phyloP scores from a whole-genome alignment of 2,888 invertebrate genomes.

The Tricholauxania praeusta region DNA sequence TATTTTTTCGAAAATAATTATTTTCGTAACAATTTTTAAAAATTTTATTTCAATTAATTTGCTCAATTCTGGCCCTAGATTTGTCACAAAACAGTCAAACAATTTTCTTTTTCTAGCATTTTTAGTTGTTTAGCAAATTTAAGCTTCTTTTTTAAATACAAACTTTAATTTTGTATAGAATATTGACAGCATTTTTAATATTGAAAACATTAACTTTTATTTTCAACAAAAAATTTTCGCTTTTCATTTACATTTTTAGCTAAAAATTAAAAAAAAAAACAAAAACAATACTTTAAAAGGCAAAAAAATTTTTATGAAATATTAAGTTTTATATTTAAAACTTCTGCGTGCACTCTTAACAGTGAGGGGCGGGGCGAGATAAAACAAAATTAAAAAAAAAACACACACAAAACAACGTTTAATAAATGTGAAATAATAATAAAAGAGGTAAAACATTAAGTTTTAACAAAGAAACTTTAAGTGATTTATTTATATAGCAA shows the following conservation, averaged over 20 bases:
- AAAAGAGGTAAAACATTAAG: slow-evolving; percentile 14
- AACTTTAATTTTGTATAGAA: background rate
- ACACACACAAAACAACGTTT: slow-evolving; percentile 25
- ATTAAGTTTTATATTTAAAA: slow-evolving; percentile 57
- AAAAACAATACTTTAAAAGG: background rate
- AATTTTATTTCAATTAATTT: too few species aligned
- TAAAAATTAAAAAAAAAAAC: too few species aligned
- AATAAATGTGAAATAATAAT: slow-evolving; percentile 48
- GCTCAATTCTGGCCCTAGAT: too few species aligned
- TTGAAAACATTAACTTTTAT: too few species aligned
- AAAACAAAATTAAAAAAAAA: slow-evolving; percentile 52
- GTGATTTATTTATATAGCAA: background rate
- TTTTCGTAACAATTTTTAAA: too few species aligned
- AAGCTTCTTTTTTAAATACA: slow-evolving; percentile 14
- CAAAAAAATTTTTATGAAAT: slow-evolving; percentile 47
- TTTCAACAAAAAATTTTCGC: too few species aligned
- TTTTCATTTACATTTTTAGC: too few species aligned
- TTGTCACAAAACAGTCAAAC: too few species aligned
- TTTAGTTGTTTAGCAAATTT: slow-evolving; percentile 5
- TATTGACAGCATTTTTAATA: too few species aligned
- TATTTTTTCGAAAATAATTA: too few species aligned
- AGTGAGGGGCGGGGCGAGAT: slow-evolving; percentile 69
- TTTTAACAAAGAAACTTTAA: background rate
- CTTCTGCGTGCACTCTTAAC: slow-evolving; percentile 68
- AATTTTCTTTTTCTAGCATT: too few species aligned